Conservation (phyloP, 2,113 vertebrate species). For the Microcebus lehilahytsara region DNA sequence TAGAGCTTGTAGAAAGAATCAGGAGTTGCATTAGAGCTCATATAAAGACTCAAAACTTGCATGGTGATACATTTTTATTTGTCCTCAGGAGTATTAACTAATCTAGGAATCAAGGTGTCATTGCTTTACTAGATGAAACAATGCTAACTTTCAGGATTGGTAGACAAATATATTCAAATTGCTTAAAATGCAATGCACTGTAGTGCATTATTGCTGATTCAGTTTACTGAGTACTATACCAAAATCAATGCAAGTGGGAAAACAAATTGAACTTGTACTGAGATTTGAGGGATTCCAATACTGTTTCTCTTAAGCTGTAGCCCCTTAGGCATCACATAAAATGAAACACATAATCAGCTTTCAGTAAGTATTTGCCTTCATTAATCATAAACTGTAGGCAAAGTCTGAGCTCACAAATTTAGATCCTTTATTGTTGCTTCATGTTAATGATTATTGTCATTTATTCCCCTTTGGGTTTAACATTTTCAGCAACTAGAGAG, state of each 20-base stretch:
- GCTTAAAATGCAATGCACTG: constrained; percentile 55
- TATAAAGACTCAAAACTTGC: neutral
- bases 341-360: constrained; percentile 82
- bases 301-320: constrained; percentile 69
- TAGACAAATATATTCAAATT: constrained; percentile 67
- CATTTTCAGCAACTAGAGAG: constrained; percentile 73
- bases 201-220: constrained; percentile 77
- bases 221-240: constrained; percentile 67
- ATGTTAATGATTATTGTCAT: constrained; percentile 79
- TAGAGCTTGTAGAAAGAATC: neutral
- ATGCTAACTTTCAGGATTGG: constrained; percentile 39
- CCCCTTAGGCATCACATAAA: constrained; percentile 72
- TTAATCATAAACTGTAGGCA: constrained; percentile 83
- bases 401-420: constrained; percentile 79
- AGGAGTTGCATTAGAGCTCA: neutral
- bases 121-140: constrained; percentile 33
- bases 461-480: constrained; percentile 68
- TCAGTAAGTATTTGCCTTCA: constrained; percentile 78
- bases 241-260: constrained; percentile 78
- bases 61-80: neutral
- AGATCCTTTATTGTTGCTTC: constrained; percentile 79
- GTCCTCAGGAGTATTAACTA: neutral
- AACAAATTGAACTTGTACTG: constrained; percentile 70
- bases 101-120: constrained; percentile 14
- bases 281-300: constrained; percentile 78